Evolutionary conservation across 2,797 vertebrate species (phyloP), one percentile per base, ranked within the genome.

Genomic region (Leuciscus waleckii): DNA sequence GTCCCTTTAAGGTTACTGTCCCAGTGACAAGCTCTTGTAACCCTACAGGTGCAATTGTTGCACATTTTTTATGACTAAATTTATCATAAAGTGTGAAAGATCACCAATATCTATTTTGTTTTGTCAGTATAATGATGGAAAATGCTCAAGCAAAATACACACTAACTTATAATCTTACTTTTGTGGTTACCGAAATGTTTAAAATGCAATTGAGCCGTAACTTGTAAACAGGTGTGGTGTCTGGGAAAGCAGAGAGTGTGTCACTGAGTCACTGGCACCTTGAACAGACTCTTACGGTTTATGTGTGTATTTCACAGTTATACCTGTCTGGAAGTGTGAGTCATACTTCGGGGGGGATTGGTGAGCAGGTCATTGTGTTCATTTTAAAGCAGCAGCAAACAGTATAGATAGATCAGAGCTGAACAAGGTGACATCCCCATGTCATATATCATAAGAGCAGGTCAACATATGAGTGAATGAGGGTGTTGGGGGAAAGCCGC

Each of bases 151-250:
- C 6, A 32, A 65, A 65, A 32, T 65, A 17, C 3, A 32, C 14
- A 65, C 49, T 23, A 37, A 56, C 7, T 76, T 56, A 3, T 37
- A 56, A n/a, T 77, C 17, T n/a, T 37, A 37, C 8, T 68, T 68
- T 21, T 21, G 9, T 11, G 21, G 10, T n/a, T n/a, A 76, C 13
- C 5, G 1, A 51, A 32, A 21, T 32, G 23, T 26, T 71, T 46
- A 71, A 19, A 74, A 74, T 63, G 13, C 26, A 13, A 29, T 1
- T 26, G 19, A 73, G 39, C 35, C 0, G 1, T 29, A 16, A 77
- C 26, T 65, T 65, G 58, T 65, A 56, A 77, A 77, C n/a, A 83
- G 35, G 61, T 84, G 61, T 29, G 43, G 14, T 51, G 43, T 83
- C 16, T 26, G 58, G 29, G 29, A 65, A 82, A 35, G 11, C 13